Conservation (phyloP, 2,113 vertebrate genomes). For the Microtus pennsylvanicus region DNA sequence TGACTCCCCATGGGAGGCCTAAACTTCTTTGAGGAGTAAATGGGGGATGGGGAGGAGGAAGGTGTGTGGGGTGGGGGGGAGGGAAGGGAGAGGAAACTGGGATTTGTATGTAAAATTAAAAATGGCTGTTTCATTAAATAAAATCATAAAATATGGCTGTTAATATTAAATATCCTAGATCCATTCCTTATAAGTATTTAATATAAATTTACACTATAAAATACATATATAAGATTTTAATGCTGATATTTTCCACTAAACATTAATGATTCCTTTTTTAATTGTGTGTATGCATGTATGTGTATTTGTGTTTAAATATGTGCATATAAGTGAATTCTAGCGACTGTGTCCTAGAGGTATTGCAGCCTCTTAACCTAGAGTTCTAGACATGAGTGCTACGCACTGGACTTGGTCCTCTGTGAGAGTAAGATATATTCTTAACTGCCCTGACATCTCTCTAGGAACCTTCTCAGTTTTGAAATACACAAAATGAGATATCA, state of each 20-base stretch:
- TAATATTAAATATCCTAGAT: constrained; percentile 15
- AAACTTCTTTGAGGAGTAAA: no score
- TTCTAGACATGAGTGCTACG: no score
- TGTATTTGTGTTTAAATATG: neutral
- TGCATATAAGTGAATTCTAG: no score
- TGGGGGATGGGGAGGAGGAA: no score
- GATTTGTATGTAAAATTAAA: no score
- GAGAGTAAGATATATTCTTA: no score
- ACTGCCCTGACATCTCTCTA: neutral
- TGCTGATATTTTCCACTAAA: neutral
- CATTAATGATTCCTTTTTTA: neutral
- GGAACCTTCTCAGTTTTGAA: neutral
- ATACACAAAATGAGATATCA: neutral
- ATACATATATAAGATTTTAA: constrained; percentile 20
- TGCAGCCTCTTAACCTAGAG: neutral
- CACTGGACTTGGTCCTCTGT: neutral
- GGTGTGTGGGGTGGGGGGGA: no score
- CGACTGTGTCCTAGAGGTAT: neutral
- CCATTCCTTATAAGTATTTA: neutral
- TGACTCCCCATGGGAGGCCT: no score
- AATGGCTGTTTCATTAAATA: no score
- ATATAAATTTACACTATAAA: constrained; percentile 21
- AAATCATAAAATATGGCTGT: neutral
- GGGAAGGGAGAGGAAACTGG: no score
- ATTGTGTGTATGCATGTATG: no score